Evolutionary conservation across 2,888 invertebrate genomes (phyloP), one percentile per base, ranked within the genome.

Genomic region (Isotomurus palustris): DNA sequence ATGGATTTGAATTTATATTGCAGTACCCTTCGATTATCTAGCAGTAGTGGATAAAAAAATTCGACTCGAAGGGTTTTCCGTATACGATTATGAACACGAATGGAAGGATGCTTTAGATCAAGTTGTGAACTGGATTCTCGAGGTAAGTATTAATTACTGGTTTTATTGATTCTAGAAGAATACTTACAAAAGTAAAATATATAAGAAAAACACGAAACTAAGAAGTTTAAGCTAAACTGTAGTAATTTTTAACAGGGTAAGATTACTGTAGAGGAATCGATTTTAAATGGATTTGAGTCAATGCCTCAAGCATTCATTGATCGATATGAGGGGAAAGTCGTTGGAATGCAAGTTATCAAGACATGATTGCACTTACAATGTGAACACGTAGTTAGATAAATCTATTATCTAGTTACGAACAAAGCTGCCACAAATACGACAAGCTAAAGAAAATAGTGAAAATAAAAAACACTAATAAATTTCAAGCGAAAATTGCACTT

Each of bases 21-120:
- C 43, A 32, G 49, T 21, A 8, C 49, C 49, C 49, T 49, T 49
- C 21, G 49, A 49, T 22, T 49, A 49, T 27, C 14, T 49, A 21
- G 14, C 29, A 8, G 21, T 49, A 21, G 27, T 49, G 5, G 32
- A 49, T 22, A 49, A 49, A 35, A 29, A 32, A 19, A 32, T 49
- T 19, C 49, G 49, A 17, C 19, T 49, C 19, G 49, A 49, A 21
- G 49, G 49, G 12, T 43, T 43, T 43, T 24, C 24, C 22, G 43
- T 24, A 5, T 22, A 22, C 22, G 24, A 19, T 8, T 43, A 24
- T 19, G 43, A 43, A 43, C 12, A 43, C 14, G 43, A 43, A 5
- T 43, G 43, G 43, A 19, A 12, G 4, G 43, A 43, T 6, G 24
- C 17, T 12, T 19, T 43, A 14, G 24, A 43, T 5, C 21, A 43